Conservation (phyloP, 2,888 invertebrate genomes). For the Stramonita haemastoma region DNA sequence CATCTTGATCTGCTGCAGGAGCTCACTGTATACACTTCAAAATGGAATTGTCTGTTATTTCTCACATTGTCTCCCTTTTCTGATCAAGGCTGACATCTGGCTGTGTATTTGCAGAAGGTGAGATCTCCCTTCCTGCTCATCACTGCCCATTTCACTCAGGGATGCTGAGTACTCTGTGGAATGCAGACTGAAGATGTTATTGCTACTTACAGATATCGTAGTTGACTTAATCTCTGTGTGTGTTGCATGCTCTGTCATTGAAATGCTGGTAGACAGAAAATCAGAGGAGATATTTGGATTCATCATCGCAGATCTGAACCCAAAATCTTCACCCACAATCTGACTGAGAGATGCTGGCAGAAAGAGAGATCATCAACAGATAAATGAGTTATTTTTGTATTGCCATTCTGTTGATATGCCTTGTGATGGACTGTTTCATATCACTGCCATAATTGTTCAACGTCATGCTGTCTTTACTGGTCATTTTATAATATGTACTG, state of each 20-base stretch:
- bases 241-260: not conserved
- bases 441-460: too few relatives aligned
- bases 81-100: not conserved
- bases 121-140: not conserved
- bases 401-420: too few relatives aligned
- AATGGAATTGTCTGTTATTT: conserved; percentile 34
- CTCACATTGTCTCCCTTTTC: conserved; percentile 33
- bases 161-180: not conserved
- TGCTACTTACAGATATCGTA: not conserved
- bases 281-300: not conserved
- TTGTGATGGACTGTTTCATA: too few relatives aligned
- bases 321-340: too few relatives aligned
- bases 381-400: too few relatives aligned
- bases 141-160: not conserved
- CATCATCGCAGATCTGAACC: not conserved
- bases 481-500: too few relatives aligned
- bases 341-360: too few relatives aligned
- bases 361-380: too few relatives aligned
- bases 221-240: not conserved
- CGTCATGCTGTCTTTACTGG: too few relatives aligned
- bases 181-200: not conserved
- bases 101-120: conserved; percentile 18
- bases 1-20: conserved; percentile 27
- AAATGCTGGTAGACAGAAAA: not conserved
- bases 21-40: conserved; percentile 28